phyloP scores from a whole-genome alignment of 2,888 invertebrate genomes.

The Philereme transversata region DNA sequence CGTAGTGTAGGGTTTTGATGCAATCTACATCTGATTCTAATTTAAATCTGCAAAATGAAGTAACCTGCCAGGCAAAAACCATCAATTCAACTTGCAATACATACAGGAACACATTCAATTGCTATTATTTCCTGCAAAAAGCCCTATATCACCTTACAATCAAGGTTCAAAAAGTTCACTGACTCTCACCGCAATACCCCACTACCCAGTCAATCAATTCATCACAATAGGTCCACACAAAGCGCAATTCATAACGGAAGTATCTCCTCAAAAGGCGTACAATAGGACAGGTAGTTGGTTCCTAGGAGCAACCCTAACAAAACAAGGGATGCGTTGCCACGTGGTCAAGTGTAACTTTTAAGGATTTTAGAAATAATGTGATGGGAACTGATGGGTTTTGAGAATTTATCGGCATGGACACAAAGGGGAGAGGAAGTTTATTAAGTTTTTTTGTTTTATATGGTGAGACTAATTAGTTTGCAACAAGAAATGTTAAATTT shows the following conservation, averaged over 20 bases:
- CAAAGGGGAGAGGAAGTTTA: neutral
- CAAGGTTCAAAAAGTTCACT: constrained; percentile 15
- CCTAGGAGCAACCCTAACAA: constrained; percentile 33
- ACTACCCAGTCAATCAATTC: constrained; percentile 21
- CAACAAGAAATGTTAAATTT: no score
- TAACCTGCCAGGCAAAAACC: no score
- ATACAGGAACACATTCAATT: no score
- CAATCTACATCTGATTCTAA: no score
- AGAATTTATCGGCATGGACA: constrained; percentile 1
- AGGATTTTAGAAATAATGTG: neutral
- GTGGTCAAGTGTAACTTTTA: constrained; percentile 23
- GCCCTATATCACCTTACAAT: neutral
- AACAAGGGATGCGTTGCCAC: constrained; percentile 21
- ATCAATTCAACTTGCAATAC: no score
- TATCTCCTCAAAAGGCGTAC: constrained; percentile 17
- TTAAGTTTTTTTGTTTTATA: neutral
- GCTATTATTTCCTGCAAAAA: no score
- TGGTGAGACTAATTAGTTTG: neutral
- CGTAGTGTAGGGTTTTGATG: no score
- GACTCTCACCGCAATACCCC: constrained; percentile 6
- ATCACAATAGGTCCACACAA: constrained; percentile 20
- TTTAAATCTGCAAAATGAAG: no score
- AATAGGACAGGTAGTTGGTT: constrained; percentile 35
- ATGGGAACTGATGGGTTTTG: neutral
- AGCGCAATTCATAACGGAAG: constrained; percentile 30